Conservation (phyloP, 2,113 vertebrate species). For the Sinocyclocheilus grahami region DNA sequence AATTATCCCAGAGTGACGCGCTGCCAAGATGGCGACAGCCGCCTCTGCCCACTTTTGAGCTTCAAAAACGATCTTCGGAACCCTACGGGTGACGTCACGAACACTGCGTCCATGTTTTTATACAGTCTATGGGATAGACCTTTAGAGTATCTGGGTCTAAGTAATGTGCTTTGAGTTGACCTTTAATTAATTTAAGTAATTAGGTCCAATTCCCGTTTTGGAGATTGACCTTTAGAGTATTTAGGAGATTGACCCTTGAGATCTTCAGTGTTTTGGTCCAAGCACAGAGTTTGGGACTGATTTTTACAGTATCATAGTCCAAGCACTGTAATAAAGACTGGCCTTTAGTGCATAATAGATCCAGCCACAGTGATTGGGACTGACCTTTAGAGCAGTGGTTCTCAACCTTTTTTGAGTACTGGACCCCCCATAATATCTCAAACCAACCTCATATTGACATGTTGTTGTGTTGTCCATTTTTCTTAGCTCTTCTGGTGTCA, state of each 20-base stretch:
- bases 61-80: too few relatives aligned
- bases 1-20: too few relatives aligned
- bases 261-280: constrained; percentile 76
- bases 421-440: too few relatives aligned
- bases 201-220: background rate
- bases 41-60: too few relatives aligned
- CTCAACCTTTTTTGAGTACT: too few relatives aligned
- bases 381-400: background rate
- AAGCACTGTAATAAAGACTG: background rate
- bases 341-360: background rate
- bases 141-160: constrained; percentile 83
- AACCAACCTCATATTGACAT: too few relatives aligned
- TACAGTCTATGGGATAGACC: constrained; percentile 21
- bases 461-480: too few relatives aligned
- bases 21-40: too few relatives aligned
- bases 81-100: too few relatives aligned
- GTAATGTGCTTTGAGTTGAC: background rate
- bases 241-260: too few relatives aligned
- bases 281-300: constrained; percentile 61
- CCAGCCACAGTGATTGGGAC: background rate
- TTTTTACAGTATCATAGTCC: background rate
- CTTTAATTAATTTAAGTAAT: background rate
- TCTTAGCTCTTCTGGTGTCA: too few relatives aligned
- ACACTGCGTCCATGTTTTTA: too few relatives aligned
- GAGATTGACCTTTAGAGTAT: background rate